Evolutionary conservation across 2,113 vertebrate species (phyloP), one percentile per base, ranked within the genome.

Genomic region (Apodemus speciosus): DNA sequence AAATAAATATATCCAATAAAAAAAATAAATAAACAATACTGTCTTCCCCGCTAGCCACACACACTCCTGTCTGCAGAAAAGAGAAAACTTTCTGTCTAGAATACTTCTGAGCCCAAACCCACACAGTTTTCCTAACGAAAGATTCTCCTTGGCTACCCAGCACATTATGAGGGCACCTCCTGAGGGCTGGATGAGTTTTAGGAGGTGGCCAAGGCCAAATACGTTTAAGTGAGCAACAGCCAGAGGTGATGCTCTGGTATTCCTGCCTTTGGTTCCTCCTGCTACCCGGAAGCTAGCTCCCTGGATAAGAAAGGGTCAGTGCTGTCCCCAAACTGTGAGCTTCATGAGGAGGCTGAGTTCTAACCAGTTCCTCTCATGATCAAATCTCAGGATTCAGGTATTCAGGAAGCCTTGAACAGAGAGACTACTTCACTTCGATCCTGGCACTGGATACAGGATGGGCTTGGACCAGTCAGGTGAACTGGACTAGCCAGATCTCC

Each of bases 351-450:
- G 40, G 21, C 69, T 40, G 32, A 73, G 6, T 46, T 23, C 64
- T 69, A 69, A 68, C 43, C 3, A n/a, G 4, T 18, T 46, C 64
- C 43, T 68, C 20, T 32, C 49, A 38, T 27, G 43, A 35, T 66
- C 84, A 85, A 68, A 68, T 20, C 64, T 68, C n/a, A 18, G 60
- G 30, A 9, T 49, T 35, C 30, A 23, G 81, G 60, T 16, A 9
- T 49, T 23, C 30, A 23, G 81, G 38, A 66, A 49, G 10, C 20
- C 15, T 13, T 9, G 21, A 35, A 14, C 20, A 11, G 35, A 43
- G 3, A 9, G 21, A 10, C 30, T 1, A 0, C 51, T 35, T 43
- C n/a, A 0, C 18, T 46, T 43, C 40, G 14, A 49, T 58, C 43
- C 73, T 32, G 25, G 16, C 30, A 32, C 46, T 58, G 49, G 35